Conservation (phyloP, 2,888 invertebrate species). For the Carabus problematicus region DNA sequence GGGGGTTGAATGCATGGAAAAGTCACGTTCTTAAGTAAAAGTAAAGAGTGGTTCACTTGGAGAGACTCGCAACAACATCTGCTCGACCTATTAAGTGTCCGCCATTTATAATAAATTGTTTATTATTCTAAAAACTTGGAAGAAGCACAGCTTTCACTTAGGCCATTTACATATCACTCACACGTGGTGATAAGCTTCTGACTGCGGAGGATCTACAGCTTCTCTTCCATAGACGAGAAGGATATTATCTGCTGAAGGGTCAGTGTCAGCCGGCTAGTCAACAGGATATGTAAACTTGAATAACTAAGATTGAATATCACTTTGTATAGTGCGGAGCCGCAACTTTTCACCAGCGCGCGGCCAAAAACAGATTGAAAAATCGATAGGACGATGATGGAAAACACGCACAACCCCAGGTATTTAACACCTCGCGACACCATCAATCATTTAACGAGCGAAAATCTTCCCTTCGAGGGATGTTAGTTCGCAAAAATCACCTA, state of each 20-base stretch:
- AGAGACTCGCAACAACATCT: conserved; percentile 29
- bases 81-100: conserved; percentile 27
- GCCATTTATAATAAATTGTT: conserved; percentile 39
- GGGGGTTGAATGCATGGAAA: conserved; percentile 37
- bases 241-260: background rate
- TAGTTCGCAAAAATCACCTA: conserved; percentile 18
- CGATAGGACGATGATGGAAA: conserved; percentile 31
- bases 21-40: conserved; percentile 39
- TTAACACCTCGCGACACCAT: conserved; percentile 29
- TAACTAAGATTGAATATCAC: conserved; percentile 25
- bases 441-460: conserved; percentile 33
- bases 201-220: background rate
- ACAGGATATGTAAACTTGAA: background rate
- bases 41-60: conserved; percentile 27
- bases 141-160: background rate
- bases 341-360: conserved; percentile 6
- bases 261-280: background rate
- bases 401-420: conserved; percentile 13
- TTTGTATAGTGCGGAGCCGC: background rate
- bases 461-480: conserved; percentile 17
- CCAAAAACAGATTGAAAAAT: conserved; percentile 26
- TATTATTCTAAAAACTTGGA: conserved; percentile 33
- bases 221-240: background rate
- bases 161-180: background rate
- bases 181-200: background rate